Base-by-base conservation (phyloP, 1,140 invertebrate species). In the Liolophura sinensis region DNA sequence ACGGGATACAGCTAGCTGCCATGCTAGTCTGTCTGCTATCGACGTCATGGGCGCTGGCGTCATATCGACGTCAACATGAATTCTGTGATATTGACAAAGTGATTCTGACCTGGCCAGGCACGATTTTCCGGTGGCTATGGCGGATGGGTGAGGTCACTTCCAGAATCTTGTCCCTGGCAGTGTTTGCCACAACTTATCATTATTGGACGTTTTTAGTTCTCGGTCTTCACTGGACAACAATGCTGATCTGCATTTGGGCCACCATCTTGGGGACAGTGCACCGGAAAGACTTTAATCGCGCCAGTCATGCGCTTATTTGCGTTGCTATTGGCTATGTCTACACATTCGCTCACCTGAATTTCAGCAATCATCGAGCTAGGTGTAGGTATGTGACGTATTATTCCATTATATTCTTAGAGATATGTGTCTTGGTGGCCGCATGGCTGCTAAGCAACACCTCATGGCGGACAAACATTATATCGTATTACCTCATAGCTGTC, bases 351-450 rank as follows among this genome's bases (percentile, higher is more conserved):
- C 96, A 95, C 78, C 88, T 96, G 51, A 95, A 96, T 86, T 85
- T 96, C 55, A 91, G 94, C 67, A 90, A 93, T 73, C 88, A 89
- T 11, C 92, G 92, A 82, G 89, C 92, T 72, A 84, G 91, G 56
- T 90, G 91, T 74, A 93, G 92, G 84, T 92, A 93, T 89, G 88
- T 90, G 15, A 92, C 92, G 62, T 96, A 93, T 86, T 96, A 96
- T 84, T 88, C 91, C n/a, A 92, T 94, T 46, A 95, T 95, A 93
- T 90, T 93, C 78, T 85, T 95, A 54, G 94, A 96, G 85, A 96
- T 95, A 81, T 88, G 88, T 66, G 86, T 94, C 40, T 65, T 81
- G 22, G 65, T 69, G 25, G 59, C 72, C n/a, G 72, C 78, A 9
- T 88, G 83, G 88, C 85, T 46, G 85, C 87, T 64, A 78, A 87